phyloP scores from a whole-genome alignment of 2,888 invertebrate genomes.

The Dolichopus griseipennis region DNA sequence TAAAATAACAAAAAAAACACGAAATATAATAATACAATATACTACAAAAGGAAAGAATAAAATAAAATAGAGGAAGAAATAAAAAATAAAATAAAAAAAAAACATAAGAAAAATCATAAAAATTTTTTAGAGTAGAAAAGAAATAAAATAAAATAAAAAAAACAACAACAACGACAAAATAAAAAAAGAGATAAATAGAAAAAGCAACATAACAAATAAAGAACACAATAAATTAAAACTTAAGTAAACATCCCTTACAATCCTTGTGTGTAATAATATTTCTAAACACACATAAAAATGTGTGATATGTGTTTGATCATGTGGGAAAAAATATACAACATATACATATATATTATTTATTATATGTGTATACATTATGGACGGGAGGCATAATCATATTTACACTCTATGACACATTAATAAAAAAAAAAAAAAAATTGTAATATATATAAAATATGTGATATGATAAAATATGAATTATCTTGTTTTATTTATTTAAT shows the following conservation, averaged over 20 bases:
- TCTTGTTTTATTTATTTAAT: no score
- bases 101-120: not conserved
- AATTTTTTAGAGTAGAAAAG: not conserved
- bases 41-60: no score
- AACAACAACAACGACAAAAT: not conserved
- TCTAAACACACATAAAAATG: not conserved
- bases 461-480: no score
- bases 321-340: not conserved
- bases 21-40: no score
- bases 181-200: not conserved
- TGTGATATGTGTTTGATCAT: not conserved
- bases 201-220: not conserved
- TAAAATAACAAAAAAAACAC: not conserved
- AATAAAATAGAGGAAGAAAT: not conserved
- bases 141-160: no score
- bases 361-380: not conserved
- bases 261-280: not conserved
- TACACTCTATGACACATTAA: no score
- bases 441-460: no score
- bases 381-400: no score
- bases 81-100: not conserved
- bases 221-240: conserved; percentile 6
- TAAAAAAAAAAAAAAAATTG: no score
- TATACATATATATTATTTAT: no score
- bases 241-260: conserved; percentile 6